Percentiles rank a stretch among this genome's conserved stretches.
These are phyloP conservation scores for Protodeltote pygarga DNA, from an alignment of 2,888 invertebrate species.

Conservation along the genomic window DNA sequence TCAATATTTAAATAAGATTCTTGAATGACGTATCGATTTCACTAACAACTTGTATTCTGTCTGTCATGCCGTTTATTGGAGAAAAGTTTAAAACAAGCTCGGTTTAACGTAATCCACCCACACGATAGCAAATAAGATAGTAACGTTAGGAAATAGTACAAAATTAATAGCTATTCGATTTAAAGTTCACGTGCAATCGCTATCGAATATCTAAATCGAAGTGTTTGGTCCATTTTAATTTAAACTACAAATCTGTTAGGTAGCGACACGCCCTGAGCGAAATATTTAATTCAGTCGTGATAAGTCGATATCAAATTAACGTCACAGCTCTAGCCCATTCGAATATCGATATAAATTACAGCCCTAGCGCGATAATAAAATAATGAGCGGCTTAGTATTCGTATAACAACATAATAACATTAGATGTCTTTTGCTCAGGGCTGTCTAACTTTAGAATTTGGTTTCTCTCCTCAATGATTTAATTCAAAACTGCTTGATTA, in stretches of 20 bases:
- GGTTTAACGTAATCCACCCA: conserved; percentile 24
- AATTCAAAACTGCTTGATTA: too few species aligned
- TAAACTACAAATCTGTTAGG: conserved; percentile 37
- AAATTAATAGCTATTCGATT: conserved; percentile 35
- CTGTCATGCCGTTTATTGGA: conserved; percentile 15
- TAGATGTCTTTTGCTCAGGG: conserved; percentile 30
- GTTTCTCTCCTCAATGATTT: too few species aligned
- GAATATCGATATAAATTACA: conserved; percentile 65
- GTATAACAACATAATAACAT: conserved; percentile 63
- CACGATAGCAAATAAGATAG: conserved; percentile 31
- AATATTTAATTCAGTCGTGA: conserved; percentile 66
- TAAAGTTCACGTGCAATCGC: conserved; percentile 53
- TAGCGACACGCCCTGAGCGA: conserved; percentile 57
- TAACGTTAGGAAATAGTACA: conserved; percentile 30
- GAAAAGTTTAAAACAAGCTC: conserved; percentile 17
- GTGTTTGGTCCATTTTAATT: conserved; percentile 45
- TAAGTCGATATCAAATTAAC: conserved; percentile 71
- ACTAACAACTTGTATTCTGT: conserved; percentile 8
- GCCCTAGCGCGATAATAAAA: conserved; percentile 69
- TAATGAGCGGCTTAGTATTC: conserved; percentile 65
- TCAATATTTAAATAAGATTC: conserved; percentile 14
- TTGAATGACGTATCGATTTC: conserved; percentile 33
- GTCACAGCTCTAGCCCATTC: conserved; percentile 62
- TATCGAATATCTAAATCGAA: conserved; percentile 47
- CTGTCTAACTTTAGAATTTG: conserved; percentile 21